phyloP scores from a whole-genome alignment of 2,113 vertebrate genomes.

The Clarias magur region DNA sequence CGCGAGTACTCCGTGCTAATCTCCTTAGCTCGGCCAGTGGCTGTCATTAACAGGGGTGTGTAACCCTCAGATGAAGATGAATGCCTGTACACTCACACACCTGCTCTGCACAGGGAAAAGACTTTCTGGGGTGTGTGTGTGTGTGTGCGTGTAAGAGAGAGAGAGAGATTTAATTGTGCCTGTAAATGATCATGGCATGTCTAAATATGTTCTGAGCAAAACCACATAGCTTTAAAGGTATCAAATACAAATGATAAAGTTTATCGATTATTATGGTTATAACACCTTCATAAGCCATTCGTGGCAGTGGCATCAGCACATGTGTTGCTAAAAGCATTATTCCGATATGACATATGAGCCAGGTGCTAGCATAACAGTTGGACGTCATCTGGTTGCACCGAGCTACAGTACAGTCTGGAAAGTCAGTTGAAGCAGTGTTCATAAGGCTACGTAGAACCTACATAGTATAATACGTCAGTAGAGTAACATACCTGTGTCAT shows the following conservation, averaged over 20 bases:
- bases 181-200: neutral
- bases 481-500: neutral
- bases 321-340: neutral
- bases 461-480: too few species aligned
- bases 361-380: neutral
- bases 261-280: neutral
- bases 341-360: neutral
- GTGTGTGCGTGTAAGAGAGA: neutral
- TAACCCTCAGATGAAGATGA: slow-evolving; percentile 57
- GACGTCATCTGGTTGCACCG: neutral
- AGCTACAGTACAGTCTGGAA: neutral
- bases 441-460: too few species aligned
- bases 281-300: slow-evolving; percentile 4
- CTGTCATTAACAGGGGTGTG: slow-evolving; percentile 51
- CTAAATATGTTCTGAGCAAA: neutral
- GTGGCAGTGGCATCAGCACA: neutral
- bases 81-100: slow-evolving; percentile 49
- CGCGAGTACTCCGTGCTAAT: slow-evolving; percentile 58
- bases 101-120: slow-evolving; percentile 49
- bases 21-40: slow-evolving; percentile 69
- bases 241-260: neutral
- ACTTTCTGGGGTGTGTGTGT: slow-evolving; percentile 35
- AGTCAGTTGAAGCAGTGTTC: neutral
- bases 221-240: neutral
- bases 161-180: neutral